Evolutionary conservation across 2,888 invertebrate species (phyloP).

Genomic region (Athripsodes cinereus): DNA sequence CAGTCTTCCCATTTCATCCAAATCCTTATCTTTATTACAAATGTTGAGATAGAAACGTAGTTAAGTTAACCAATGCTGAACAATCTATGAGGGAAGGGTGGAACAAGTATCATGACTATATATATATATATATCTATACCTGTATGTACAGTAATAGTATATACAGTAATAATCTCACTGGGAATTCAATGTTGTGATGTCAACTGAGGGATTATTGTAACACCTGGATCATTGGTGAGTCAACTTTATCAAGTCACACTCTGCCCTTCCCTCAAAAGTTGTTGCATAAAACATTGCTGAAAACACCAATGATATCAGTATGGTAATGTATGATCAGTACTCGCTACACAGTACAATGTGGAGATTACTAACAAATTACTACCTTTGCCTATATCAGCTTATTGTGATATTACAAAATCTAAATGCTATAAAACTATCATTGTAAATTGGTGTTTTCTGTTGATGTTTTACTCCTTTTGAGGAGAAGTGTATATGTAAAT

Average conservation of each 20-base stretch:
- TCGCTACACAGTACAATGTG: too few relatives aligned
- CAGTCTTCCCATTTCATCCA: too few relatives aligned
- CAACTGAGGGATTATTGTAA: too few relatives aligned
- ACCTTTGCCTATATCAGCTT: too few relatives aligned
- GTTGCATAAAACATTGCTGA: constrained; percentile 21
- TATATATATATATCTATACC: too few relatives aligned
- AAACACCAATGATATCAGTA: constrained; percentile 18
- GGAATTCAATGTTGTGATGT: too few relatives aligned
- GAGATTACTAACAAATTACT: too few relatives aligned
- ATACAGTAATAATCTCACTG: too few relatives aligned
- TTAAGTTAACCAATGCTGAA: background rate
- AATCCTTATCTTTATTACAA: too few relatives aligned
- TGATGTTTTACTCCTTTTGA: constrained; percentile 17
- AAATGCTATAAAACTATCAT: background rate
- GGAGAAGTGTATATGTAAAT: constrained; percentile 3
- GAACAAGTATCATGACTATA: too few relatives aligned
- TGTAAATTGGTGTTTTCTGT: constrained; percentile 23
- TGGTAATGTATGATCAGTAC: constrained; percentile 18
- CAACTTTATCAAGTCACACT: constrained; percentile 16
- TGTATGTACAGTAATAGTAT: too few relatives aligned
- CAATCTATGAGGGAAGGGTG: constrained; percentile 20
- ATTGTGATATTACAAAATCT: background rate
- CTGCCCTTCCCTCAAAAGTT: constrained; percentile 26
- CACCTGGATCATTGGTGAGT: constrained; percentile 19
- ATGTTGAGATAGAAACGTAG: background rate